Evolutionary conservation across 1,140 invertebrate genomes (phyloP).

Genomic region (Drosophila suzukii): DNA sequence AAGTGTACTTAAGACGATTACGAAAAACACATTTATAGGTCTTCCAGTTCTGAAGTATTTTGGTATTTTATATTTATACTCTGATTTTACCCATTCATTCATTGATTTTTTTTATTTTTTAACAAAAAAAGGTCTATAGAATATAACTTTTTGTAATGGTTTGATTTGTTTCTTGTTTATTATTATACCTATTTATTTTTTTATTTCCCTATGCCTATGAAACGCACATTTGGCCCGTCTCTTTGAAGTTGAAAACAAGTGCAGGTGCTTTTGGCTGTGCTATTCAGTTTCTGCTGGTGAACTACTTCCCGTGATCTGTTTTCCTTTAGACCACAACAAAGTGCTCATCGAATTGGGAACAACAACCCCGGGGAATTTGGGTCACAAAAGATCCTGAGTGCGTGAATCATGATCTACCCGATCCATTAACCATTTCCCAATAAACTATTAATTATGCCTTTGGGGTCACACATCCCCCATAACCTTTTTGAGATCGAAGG

Average conservation of each 20-base stretch:
- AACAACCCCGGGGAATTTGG: conserved; percentile 19
- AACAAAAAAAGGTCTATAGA: no score
- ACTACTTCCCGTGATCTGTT: conserved; percentile 38
- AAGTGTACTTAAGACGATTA: no score
- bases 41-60: no score
- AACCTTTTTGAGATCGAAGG: conserved; percentile 19
- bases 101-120: no score
- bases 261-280: conserved; percentile 31
- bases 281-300: conserved; percentile 22
- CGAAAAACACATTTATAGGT: no score
- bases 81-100: no score
- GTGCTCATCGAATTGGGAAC: conserved; percentile 11
- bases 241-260: conserved; percentile 40
- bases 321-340: conserved; percentile 14
- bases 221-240: conserved; percentile 18
- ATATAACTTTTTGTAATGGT: no score
- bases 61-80: no score
- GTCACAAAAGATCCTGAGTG: conserved; percentile 13
- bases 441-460: conserved; percentile 36
- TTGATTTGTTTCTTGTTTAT: no score
- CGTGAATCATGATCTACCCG: conserved; percentile 23
- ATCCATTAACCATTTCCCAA: conserved; percentile 38
- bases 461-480: conserved; percentile 14
- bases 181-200: neutral
- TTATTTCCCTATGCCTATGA: neutral